Evolutionary conservation across 1,140 invertebrate species (phyloP).

Genomic region (Ectropis grisescens): DNA sequence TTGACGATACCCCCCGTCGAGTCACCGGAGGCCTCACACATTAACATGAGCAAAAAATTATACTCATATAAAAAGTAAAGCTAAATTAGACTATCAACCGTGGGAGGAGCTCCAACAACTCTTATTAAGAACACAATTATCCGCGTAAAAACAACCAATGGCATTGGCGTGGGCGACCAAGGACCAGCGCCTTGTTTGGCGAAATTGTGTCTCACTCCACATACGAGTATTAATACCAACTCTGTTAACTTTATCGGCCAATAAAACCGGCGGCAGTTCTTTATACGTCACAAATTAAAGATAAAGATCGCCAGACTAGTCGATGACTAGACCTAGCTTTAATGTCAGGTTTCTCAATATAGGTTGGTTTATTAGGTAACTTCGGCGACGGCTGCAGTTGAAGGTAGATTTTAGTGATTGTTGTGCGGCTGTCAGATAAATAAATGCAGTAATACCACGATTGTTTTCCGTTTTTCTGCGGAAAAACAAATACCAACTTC

Average conservation of each 20-base stretch:
- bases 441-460: too few species aligned
- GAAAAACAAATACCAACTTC: too few species aligned
- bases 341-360: not conserved
- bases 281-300: slow-evolving; percentile 4
- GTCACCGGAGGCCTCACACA: not conserved
- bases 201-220: slow-evolving; percentile 26
- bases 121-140: slow-evolving; percentile 62
- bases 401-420: too few species aligned
- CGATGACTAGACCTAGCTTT: not conserved
- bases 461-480: too few species aligned
- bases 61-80: slow-evolving; percentile 26
- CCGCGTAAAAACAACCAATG: slow-evolving; percentile 55
- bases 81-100: slow-evolving; percentile 39
- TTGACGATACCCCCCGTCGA: too few species aligned
- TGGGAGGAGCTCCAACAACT: slow-evolving; percentile 42
- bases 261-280: slow-evolving; percentile 1
- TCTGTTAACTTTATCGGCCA: slow-evolving; percentile 25
- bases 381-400: too few species aligned
- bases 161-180: slow-evolving; percentile 44
- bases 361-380: not conserved
- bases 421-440: too few species aligned
- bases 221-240: slow-evolving; percentile 3
- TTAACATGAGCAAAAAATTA: not conserved
- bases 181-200: slow-evolving; percentile 46
- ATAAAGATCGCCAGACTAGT: not conserved